Evolutionary conservation across 2,113 vertebrate species (phyloP).

Genomic region (Falco punctatus): DNA sequence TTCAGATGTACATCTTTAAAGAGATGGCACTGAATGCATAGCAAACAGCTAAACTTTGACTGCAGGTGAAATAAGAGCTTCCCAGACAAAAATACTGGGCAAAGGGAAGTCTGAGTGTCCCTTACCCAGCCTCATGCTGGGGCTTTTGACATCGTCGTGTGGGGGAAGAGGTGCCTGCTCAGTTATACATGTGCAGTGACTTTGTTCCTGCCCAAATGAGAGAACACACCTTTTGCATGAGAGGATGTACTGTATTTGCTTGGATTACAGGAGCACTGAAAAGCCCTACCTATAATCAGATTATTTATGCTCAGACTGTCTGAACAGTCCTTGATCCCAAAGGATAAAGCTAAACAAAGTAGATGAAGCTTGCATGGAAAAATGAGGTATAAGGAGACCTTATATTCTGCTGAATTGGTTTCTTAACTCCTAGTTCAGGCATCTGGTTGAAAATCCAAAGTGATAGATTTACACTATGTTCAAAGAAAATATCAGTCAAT

Average conservation of each 20-base stretch:
- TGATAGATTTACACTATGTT: conserved; percentile 11
- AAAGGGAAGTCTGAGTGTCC: not conserved
- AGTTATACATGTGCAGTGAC: not conserved
- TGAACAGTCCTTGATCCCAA: conserved; percentile 13
- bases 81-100: not conserved
- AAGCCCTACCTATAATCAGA: not conserved
- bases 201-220: not conserved
- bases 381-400: not conserved
- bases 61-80: not conserved
- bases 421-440: conserved; percentile 5
- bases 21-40: not conserved
- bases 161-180: not conserved
- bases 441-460: not conserved
- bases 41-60: conserved; percentile 10
- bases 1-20: conserved; percentile 55
- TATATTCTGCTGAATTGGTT: conserved; percentile 1
- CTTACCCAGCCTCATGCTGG: not conserved
- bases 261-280: not conserved
- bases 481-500: conserved; percentile 48
- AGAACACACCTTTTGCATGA: not conserved
- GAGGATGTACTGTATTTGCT: not conserved
- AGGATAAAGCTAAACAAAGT: conserved; percentile 5
- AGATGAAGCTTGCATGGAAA: not conserved
- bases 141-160: not conserved
- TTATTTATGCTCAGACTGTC: not conserved